phyloP scores from a whole-genome alignment of 2,113 vertebrate genomes.

The Lichenostomus cassidix region DNA sequence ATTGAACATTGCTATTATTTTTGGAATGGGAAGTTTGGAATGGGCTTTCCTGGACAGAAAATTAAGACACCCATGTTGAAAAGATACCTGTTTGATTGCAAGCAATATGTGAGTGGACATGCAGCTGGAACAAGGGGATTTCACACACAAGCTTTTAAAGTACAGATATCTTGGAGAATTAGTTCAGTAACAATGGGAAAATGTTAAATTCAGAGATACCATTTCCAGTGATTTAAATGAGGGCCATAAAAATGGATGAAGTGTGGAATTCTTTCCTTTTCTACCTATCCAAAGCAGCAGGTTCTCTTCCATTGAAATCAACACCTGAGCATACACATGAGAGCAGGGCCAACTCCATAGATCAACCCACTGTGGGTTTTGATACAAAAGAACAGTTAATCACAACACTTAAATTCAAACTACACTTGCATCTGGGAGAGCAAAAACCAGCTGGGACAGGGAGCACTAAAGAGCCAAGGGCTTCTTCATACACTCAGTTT shows the following conservation, averaged over 20 bases:
- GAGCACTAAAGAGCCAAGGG: neutral
- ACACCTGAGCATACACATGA: neutral
- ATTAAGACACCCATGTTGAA: neutral
- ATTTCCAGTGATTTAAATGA: neutral
- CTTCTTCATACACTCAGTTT: neutral
- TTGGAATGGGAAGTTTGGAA: constrained; percentile 25
- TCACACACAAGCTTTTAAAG: neutral
- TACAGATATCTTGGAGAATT: neutral
- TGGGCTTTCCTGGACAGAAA: neutral
- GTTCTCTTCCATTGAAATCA: neutral
- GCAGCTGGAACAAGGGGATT: neutral
- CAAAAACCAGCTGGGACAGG: neutral
- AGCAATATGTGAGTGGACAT: neutral
- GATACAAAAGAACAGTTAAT: neutral
- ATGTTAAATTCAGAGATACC: neutral
- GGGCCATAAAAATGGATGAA: neutral
- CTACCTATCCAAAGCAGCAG: neutral
- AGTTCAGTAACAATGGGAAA: neutral
- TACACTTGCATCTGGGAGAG: neutral
- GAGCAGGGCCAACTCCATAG: neutral
- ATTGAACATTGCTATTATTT: constrained; percentile 36
- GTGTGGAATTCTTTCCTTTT: neutral
- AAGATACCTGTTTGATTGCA: neutral
- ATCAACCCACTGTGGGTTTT: neutral
- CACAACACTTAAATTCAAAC: neutral